Evolutionary conservation across 2,888 invertebrate genomes (phyloP), one percentile per base, ranked within the genome.

Genomic region (Eubasilissa splendida): DNA sequence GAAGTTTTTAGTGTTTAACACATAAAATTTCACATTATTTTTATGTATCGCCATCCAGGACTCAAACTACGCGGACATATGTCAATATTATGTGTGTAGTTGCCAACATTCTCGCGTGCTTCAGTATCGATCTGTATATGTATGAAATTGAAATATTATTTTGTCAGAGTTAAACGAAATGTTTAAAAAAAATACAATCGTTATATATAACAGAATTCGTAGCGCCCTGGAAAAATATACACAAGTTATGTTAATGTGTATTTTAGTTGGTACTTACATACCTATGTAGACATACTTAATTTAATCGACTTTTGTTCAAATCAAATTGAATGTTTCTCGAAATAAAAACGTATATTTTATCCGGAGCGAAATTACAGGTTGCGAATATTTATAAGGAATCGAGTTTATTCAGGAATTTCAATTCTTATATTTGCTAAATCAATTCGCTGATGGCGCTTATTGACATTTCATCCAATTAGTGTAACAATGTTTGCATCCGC

Each of bases 391-490:
- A 71, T 71, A 71, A 54, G 54, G 4, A 10, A 31, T 71, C 14
- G 71, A 71, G 54, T 54, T 63, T 31, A 33, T 12, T 71, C 71
- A 31, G 14, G 71, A 71, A 71, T 54, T n/a, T 52, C n/a, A n/a
- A 68, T 14, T 71, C 71, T 53, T 53, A 54, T 71, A 71, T 71
- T 71, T 71, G 71, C 54, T 53, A 52, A 71, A 54, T 71, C 71
- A 71, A 71, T 71, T 71, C 22, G 54, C 53, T 71, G 71, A 71
- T 53, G 14, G 71, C 68, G 68, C 71, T 56, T 71, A 63, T 76
- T 76, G 76, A 76, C 76, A 22, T 52, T 76, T 63, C 63, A 76
- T 76, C 76, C 76, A 76, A 76, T 76, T 76, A 76, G 58, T 76
- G 2, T 76, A 76, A 76, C 76, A 76, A 76, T 76, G 76, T 76